Conservation (phyloP, 1,140 invertebrate species). For the Choristoneura fumiferana region DNA sequence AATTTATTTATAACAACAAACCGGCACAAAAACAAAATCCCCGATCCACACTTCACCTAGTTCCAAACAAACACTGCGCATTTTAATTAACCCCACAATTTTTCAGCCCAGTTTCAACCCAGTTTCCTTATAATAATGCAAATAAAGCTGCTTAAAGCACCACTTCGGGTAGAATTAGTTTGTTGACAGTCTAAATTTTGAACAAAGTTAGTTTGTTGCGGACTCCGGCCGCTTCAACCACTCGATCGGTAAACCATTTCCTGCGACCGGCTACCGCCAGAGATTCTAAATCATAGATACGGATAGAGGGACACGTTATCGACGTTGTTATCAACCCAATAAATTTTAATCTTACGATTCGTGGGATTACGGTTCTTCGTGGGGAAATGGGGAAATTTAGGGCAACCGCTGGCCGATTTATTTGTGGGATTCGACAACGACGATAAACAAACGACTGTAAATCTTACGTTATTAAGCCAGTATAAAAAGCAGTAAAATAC, state of each 20-base stretch:
- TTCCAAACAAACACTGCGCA: conserved; percentile 5
- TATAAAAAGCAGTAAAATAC: no score
- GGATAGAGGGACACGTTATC: neutral
- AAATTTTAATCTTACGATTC: conserved; percentile 1
- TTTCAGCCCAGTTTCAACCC: neutral
- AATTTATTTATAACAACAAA: no score
- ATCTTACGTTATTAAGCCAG: no score
- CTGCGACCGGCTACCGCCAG: neutral
- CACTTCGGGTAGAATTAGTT: conserved; percentile 12
- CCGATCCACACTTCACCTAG: conserved; percentile 1
- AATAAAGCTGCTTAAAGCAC: conserved; percentile 11
- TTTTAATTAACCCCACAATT: conserved; percentile 8
- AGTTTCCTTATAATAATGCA: conserved; percentile 13
- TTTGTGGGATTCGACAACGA: no score
- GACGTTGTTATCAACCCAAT: neutral
- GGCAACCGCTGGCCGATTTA: neutral
- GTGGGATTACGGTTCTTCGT: neutral
- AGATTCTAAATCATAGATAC: conserved; percentile 10
- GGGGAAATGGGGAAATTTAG: neutral
- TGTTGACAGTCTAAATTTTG: conserved; percentile 16
- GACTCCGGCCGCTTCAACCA: neutral
- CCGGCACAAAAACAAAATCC: no score
- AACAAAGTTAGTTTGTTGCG: conserved; percentile 4
- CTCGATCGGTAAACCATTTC: conserved; percentile 11
- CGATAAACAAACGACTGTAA: no score